Conservation (phyloP, 1,140 invertebrate species). For the Bombus consobrinus region DNA sequence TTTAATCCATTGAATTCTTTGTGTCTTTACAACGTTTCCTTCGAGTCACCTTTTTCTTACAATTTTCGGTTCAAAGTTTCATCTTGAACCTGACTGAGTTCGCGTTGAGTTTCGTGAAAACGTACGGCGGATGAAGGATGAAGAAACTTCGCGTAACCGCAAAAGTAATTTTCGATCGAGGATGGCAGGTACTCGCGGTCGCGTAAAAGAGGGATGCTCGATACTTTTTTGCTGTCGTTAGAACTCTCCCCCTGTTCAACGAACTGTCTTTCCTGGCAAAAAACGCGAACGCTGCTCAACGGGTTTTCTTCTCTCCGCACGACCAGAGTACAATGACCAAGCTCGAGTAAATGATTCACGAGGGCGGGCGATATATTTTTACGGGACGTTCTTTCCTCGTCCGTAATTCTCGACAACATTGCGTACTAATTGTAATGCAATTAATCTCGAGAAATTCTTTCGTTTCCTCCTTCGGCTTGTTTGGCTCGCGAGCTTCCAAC, state of each 20-base stretch:
- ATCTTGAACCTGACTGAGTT: slow-evolving; percentile 14
- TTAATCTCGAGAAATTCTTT: slow-evolving; percentile 28
- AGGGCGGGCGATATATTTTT: not conserved
- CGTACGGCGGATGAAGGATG: slow-evolving; percentile 59
- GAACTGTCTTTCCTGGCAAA: not conserved
- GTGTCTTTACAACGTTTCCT: not conserved
- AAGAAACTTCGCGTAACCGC: slow-evolving; percentile 53
- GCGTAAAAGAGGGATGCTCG: not conserved
- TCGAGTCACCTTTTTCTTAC: not conserved
- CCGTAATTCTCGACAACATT: slow-evolving; percentile 4
- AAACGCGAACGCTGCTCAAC: no score
- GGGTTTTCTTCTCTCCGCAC: not conserved
- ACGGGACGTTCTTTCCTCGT: not conserved
- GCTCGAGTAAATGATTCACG: slow-evolving; percentile 15
- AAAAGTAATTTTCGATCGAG: slow-evolving; percentile 67
- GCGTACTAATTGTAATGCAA: slow-evolving; percentile 26
- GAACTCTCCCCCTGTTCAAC: not conserved
- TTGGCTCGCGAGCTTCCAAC: slow-evolving; percentile 10
- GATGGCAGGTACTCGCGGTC: slow-evolving; percentile 20
- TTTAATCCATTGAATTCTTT: not conserved
- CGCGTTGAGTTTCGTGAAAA: slow-evolving; percentile 29
- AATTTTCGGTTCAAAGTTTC: slow-evolving; percentile 31
- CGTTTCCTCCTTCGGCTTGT: not conserved
- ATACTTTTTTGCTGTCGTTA: slow-evolving; percentile 40
- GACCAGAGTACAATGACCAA: not conserved